Evolutionary conservation across 2,797 vertebrate genomes (phyloP), one percentile per base, ranked within the genome.

Genomic region (Gila robusta): DNA sequence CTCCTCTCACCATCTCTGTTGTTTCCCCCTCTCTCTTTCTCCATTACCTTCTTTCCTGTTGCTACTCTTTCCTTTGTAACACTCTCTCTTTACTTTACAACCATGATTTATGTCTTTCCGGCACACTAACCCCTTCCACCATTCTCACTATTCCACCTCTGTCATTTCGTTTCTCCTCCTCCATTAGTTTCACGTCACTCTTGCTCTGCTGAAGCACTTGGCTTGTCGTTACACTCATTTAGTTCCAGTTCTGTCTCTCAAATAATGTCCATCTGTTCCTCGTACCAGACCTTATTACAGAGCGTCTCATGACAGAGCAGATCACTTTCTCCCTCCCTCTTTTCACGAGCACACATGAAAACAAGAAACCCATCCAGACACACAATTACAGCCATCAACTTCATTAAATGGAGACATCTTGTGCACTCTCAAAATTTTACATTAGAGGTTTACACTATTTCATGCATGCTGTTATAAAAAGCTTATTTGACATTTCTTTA

Each of bases 261-360:
- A 85, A 73, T 87, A 82, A 62, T 72, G 70, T 54, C 21, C 47
- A 23, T 81, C 77, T 71, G 67, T 84, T 84, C 54, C 73, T 82
- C 23, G 54, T 54, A 67, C 52, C 47, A 56, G 79, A 49, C 67
- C 56, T 82, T 79, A 76, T 82, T 82, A 86, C 59, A 66, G 72
- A 77, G 19, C 6, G 14, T 72, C 41, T 74, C 56, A 66, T 77
- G 66, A 56, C 39, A 81, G n/a, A 69, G 41, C 37, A 80, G 35
- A 73, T 72, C 52, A 82, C 52, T 4, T 32, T 56, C n/a, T 44
- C 26, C 11, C 9, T 39, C 10, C 52, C 10, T 70, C 44, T 62
- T 59, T 86, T 70, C 14, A 69, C 2, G 4, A 72, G 12, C 44
- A 56, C 32, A 56, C 71, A 72, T 35, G 23, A 66, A 69, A 26